Percentiles rank a stretch among this genome's conserved stretches.
phyloP scores from a whole-genome alignment of 2,797 vertebrate genomes.

The Syngnathus rostellatus region DNA sequence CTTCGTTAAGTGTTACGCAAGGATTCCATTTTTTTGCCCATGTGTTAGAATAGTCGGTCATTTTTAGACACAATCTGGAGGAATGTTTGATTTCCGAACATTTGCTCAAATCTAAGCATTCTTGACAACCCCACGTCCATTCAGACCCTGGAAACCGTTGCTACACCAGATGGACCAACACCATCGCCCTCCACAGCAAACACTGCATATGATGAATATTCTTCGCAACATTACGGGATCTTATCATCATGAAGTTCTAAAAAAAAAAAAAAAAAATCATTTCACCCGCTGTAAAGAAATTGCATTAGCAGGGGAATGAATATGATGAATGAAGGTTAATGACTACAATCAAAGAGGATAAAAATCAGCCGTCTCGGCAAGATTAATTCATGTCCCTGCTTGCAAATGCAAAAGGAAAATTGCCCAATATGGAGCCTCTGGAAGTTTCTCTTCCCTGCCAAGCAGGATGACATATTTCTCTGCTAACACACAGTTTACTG shows the following conservation, averaged over 20 bases:
- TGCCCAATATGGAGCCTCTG: constrained; percentile 13
- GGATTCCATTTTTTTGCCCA: neutral
- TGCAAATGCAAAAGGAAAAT: constrained; percentile 12
- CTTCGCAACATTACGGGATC: neutral
- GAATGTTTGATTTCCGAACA: neutral
- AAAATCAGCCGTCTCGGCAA: constrained; percentile 14
- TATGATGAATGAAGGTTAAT: constrained; percentile 23
- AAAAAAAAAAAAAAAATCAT: neutral
- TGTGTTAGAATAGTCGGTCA: neutral
- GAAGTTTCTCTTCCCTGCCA: constrained; percentile 18
- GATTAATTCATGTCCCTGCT: constrained; percentile 17
- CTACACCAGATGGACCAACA: constrained; percentile 9
- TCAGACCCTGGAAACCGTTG: neutral
- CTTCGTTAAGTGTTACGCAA: neutral
- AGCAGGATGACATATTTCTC: constrained; percentile 13
- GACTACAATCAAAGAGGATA: constrained; percentile 10
- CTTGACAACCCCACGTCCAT: neutral
- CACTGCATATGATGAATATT: constrained; percentile 6
- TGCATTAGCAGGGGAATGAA: constrained; percentile 16
- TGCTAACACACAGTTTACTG: constrained; percentile 20
- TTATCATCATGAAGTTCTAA: constrained; percentile 4
- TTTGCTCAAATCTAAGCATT: neutral
- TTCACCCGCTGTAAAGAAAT: constrained; percentile 3
- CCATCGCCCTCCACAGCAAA: neutral
- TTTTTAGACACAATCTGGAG: neutral